phyloP scores from a whole-genome alignment of 2,888 invertebrate genomes.

The Microctonus aethiopoides region DNA sequence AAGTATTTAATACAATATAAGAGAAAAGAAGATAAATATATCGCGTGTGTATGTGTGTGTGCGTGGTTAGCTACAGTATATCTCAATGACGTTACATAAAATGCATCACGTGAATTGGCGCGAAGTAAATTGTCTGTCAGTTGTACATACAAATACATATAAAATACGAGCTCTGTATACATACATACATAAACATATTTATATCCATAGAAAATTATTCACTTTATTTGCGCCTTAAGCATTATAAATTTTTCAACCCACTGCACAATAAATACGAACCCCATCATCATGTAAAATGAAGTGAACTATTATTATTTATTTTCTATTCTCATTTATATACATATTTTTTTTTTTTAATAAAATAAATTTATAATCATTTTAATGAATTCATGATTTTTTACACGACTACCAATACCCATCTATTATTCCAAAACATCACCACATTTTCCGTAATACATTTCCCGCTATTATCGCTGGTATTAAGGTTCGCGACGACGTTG shows the following conservation, averaged over 20 bases:
- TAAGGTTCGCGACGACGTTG: background rate
- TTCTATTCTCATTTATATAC: background rate
- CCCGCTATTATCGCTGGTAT: background rate
- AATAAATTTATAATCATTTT: background rate
- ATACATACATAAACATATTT: background rate
- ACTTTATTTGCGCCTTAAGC: conserved; percentile 14
- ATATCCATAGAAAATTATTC: background rate
- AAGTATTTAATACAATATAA: background rate
- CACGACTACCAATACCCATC: background rate
- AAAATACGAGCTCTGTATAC: background rate
- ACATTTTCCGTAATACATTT: background rate
- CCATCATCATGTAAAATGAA: background rate
- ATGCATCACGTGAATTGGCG: background rate
- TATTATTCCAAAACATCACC: background rate
- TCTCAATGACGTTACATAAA: conserved; percentile 22
- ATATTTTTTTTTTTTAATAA: background rate
- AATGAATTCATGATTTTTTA: background rate
- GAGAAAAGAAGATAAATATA: background rate
- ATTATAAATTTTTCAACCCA: background rate
- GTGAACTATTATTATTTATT: background rate
- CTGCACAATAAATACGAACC: background rate
- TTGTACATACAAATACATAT: background rate
- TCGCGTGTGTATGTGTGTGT: background rate
- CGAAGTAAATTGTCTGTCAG: conserved; percentile 7
- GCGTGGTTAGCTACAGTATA: conserved; percentile 16